Conservation (phyloP, 2,113 vertebrate species). For the Chaenogobius annularis region DNA sequence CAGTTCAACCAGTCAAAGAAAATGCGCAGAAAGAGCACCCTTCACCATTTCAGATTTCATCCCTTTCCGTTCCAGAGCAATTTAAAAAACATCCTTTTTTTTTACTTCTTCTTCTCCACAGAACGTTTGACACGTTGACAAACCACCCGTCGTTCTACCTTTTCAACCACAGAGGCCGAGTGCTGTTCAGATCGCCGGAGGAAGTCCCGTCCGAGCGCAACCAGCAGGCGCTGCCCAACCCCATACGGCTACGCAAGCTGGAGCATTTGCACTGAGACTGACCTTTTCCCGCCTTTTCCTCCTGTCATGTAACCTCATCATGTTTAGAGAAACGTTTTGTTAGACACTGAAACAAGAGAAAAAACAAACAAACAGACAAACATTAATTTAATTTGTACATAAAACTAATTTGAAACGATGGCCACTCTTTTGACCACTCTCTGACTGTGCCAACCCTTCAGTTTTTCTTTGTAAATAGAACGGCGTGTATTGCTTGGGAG, state of each 20-base stretch:
- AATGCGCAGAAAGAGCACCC: too few relatives aligned
- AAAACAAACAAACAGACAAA: neutral
- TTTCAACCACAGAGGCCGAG: conserved; percentile 94
- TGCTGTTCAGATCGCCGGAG: conserved; percentile 85
- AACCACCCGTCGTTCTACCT: conserved; percentile 98
- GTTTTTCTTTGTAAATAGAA: conserved; percentile 73
- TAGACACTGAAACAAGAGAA: conserved; percentile 30
- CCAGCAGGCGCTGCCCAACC: conserved; percentile 85
- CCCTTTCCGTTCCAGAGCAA: too few relatives aligned
- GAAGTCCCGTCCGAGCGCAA: conserved; percentile 81
- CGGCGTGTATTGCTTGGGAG: conserved; percentile 58
- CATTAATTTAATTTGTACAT: conserved; percentile 66
- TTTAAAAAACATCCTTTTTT: too few relatives aligned
- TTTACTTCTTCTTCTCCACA: conserved; percentile 44
- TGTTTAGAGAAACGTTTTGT: conserved; percentile 56
- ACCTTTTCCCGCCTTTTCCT: conserved; percentile 58
- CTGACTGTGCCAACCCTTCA: conserved; percentile 76
- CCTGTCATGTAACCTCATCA: conserved; percentile 37
- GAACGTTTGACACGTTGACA: conserved; percentile 96
- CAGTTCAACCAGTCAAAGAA: too few relatives aligned
- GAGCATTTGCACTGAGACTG: conserved; percentile 87
- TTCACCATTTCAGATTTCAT: too few relatives aligned
- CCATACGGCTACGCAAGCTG: conserved; percentile 91
- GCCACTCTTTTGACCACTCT: conserved; percentile 49
- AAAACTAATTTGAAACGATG: conserved; percentile 63